Evolutionary conservation across 2,888 invertebrate species (phyloP).

Genomic region (Acleris sparsana): DNA sequence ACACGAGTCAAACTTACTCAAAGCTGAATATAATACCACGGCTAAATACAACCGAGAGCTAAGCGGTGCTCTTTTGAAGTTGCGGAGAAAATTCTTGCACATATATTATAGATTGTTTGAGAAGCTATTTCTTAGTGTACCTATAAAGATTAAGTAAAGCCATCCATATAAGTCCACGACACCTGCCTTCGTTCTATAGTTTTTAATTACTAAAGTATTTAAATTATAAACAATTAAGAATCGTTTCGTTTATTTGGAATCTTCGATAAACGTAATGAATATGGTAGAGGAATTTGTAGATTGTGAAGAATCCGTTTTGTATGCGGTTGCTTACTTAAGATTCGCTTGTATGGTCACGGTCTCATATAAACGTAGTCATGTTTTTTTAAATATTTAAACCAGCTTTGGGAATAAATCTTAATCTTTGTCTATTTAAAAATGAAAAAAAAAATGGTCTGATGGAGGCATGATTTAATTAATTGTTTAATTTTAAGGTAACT

Average conservation of each 20-base stretch:
- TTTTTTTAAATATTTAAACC: too few relatives aligned
- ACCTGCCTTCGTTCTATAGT: slow-evolving; percentile 15
- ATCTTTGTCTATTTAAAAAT: too few relatives aligned
- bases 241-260: slow-evolving; percentile 4
- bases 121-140: background rate
- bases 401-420: too few relatives aligned
- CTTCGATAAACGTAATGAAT: slow-evolving; percentile 10
- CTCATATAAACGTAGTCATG: too few relatives aligned
- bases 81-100: slow-evolving; percentile 14
- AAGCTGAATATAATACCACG: too few relatives aligned
- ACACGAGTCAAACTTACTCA: too few relatives aligned
- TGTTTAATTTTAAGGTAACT: too few relatives aligned
- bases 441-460: too few relatives aligned
- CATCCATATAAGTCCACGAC: slow-evolving; percentile 9
- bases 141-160: slow-evolving; percentile 2
- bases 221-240: slow-evolving; percentile 27
- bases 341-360: background rate
- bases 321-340: background rate
- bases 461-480: too few relatives aligned
- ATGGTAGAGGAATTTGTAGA: slow-evolving; percentile 23
- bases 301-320: background rate
- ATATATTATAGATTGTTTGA: slow-evolving; percentile 16
- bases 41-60: too few relatives aligned
- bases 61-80: slow-evolving; percentile 13
- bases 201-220: slow-evolving; percentile 32